Evolutionary conservation across 1,140 invertebrate species (phyloP).

Genomic region (Bathynomus jamesi): DNA sequence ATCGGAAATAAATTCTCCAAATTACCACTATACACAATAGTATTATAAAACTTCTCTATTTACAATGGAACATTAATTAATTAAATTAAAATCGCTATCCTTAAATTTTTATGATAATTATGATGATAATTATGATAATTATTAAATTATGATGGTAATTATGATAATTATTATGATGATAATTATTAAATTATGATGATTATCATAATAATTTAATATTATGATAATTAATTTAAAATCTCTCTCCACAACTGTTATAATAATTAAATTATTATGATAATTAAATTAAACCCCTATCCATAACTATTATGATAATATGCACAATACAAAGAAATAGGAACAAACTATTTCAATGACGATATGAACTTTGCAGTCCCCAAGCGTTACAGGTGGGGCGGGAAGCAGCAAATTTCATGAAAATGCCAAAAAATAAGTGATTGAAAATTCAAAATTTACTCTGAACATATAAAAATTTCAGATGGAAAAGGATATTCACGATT

Average conservation of each 20-base stretch:
- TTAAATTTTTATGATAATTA: too few relatives aligned
- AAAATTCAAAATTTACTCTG: not conserved
- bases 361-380: not conserved
- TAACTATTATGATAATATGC: not conserved
- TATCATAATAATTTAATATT: not conserved
- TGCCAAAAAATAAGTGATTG: not conserved
- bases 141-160: too few relatives aligned
- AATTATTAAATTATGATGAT: not conserved
- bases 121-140: too few relatives aligned
- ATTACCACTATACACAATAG: too few relatives aligned
- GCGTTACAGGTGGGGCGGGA: not conserved
- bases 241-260: not conserved
- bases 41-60: too few relatives aligned
- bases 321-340: not conserved
- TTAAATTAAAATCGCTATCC: too few relatives aligned
- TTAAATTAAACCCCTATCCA: too few relatives aligned
- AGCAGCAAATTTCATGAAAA: constrained; percentile 3
- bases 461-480: too few relatives aligned
- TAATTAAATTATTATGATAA: not conserved
- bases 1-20: too few relatives aligned
- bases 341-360: not conserved
- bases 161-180: too few relatives aligned
- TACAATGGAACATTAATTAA: too few relatives aligned
- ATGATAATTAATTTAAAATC: not conserved
- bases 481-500: too few relatives aligned